Base-by-base conservation (phyloP, 53 echinoderm and acorn worm genomes). In the Glandiceps talaboti region DNA sequence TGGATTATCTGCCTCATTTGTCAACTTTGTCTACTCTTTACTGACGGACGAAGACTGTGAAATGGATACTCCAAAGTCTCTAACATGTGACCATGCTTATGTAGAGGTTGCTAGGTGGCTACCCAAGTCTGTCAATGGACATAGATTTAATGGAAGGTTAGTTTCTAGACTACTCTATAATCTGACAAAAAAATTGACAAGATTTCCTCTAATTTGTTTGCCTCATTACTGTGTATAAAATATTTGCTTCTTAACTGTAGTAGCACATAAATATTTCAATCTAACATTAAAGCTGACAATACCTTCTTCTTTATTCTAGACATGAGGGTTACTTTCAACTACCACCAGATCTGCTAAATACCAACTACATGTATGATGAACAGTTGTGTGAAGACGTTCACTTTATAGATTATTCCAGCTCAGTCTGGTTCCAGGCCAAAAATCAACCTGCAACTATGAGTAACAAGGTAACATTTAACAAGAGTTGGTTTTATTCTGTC, bases 371-470 rank as follows among this genome's bases (percentile, higher is more conserved):
- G 74, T 81, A 81, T 29, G 84, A 77, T 1, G 74, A 83, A 29
- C 31, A 32, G 26, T 74, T 74, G 0, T 97, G 97, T 84, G 97
- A 97, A 64, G 93, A 97, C 81, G 82, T 97, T 0, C 93, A 97
- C 73, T 97, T 97, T 74, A 97, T 97, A 75, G 97, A 97, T 81
- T 97, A 97, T 78, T 85, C 84, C 77, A 93, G 91, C 80, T 90
- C 93, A 76, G 92, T 92, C 32, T 97, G 97, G 97, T 97, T 97
- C 83, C 82, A 87, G 75, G 88, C 88, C 1, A 32, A 78, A 14
- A 74, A 85, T 0, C 81, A 86, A 77, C 80, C 83, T 28, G 74
- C 64, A 30, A 85, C 88, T 26, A 80, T 93, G 32, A 97, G 88
- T 75, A 33, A 86, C 74, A 85, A 97, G 97, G 97, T 96, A 33